Evolutionary conservation across 2,113 vertebrate genomes (phyloP).

Genomic region (Bubo blakistoni): DNA sequence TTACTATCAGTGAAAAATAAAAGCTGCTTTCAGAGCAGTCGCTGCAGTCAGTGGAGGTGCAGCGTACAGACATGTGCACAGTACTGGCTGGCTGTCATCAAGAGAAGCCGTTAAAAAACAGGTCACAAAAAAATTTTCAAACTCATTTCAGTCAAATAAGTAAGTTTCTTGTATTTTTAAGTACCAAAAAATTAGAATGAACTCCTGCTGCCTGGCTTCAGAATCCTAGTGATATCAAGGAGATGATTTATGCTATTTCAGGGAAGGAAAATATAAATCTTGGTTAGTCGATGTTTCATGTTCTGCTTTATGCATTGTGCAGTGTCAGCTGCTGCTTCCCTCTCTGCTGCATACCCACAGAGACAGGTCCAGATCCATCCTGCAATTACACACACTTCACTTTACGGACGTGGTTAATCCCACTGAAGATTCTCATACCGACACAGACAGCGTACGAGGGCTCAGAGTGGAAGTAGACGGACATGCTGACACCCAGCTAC

Average conservation of each 20-base stretch:
- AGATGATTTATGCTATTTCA: neutral
- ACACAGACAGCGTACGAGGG: neutral
- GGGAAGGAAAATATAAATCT: neutral
- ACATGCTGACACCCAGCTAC: neutral
- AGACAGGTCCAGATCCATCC: neutral
- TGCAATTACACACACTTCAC: neutral
- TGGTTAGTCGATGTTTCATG: neutral
- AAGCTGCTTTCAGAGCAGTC: neutral
- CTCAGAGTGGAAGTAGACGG: neutral
- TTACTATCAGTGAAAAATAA: neutral
- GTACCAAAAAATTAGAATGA: fast-evolving
- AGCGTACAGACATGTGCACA: neutral
- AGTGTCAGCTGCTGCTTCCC: neutral
- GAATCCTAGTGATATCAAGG: neutral
- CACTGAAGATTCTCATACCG: neutral
- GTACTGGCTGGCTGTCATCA: neutral
- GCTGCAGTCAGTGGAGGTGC: neutral
- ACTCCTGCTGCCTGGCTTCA: neutral
- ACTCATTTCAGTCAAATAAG: neutral
- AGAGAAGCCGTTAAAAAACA: neutral
- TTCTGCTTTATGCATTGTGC: neutral
- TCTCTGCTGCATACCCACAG: neutral
- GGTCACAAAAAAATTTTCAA: neutral
- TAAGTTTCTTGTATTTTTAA: neutral
- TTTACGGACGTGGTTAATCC: neutral